Evolutionary conservation across 2,888 invertebrate species (phyloP).

Genomic region (Pemphredon lugubris): DNA sequence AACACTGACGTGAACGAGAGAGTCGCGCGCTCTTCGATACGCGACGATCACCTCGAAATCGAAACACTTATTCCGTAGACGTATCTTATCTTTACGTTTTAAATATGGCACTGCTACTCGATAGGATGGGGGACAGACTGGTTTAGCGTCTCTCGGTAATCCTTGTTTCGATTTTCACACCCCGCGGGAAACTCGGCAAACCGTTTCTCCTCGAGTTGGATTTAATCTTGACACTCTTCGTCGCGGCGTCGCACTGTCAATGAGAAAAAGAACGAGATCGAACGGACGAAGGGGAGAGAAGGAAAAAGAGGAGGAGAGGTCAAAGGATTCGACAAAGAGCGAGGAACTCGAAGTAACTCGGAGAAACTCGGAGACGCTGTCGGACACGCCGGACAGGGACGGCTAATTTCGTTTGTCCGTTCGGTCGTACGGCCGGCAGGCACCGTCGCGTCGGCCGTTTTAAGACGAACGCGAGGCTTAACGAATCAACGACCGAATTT

Average conservation of each 20-base stretch:
- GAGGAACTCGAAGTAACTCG: too few relatives aligned
- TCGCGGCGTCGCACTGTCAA: constrained; percentile 33
- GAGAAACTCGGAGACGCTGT: too few relatives aligned
- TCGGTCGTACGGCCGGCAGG: too few relatives aligned
- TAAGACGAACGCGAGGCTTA: constrained; percentile 45
- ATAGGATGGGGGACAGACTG: constrained; percentile 4
- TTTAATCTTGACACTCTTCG: constrained; percentile 25
- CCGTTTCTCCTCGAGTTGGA: constrained; percentile 20
- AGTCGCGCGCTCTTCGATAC: not conserved
- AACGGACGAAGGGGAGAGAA: not conserved
- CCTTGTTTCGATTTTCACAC: too few relatives aligned
- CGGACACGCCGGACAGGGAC: constrained; percentile 1
- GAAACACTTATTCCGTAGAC: not conserved
- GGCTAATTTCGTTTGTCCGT: constrained; percentile 46
- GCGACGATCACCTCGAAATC: not conserved
- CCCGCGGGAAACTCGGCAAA: not conserved
- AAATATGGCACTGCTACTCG: constrained; percentile 31
- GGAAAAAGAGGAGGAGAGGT: not conserved
- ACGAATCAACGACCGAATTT: constrained; percentile 55
- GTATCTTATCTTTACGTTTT: not conserved
- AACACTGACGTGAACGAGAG: too few relatives aligned
- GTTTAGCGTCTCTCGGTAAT: constrained; percentile 1
- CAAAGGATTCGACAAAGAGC: too few relatives aligned
- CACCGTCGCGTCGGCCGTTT: too few relatives aligned
- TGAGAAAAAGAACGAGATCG: constrained; percentile 20